A percentile compares a stretch with the other conserved stretches of the same genome.
These are phyloP conservation scores for Papilio demoleus DNA, from an alignment of 2,888 invertebrate genomes.

Conservation along the genomic window DNA sequence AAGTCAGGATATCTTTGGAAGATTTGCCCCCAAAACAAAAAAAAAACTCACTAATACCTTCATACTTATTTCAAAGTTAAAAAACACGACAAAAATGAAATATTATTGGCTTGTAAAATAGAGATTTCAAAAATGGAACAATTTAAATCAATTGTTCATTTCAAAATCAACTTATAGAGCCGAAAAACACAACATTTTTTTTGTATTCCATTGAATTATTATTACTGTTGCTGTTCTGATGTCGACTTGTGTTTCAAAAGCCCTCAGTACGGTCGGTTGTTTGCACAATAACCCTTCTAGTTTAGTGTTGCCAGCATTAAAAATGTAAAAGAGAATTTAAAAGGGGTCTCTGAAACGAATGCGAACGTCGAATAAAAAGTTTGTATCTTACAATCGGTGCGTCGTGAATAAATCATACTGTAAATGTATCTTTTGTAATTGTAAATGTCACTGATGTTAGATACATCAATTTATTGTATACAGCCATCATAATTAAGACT, in stretches of 20 bases:
- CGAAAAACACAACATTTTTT: constrained; percentile 2
- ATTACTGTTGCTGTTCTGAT: constrained; percentile 50
- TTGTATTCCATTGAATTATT: constrained; percentile 49
- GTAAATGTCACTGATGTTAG: too few species aligned
- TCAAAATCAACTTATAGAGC: background rate
- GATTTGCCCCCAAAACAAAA: too few species aligned
- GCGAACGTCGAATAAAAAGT: constrained; percentile 33
- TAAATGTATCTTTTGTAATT: too few species aligned
- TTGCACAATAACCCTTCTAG: constrained; percentile 49
- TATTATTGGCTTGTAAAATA: background rate
- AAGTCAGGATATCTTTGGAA: too few species aligned
- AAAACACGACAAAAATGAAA: too few species aligned
- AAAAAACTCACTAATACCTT: too few species aligned
- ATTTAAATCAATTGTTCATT: background rate
- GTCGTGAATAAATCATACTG: background rate
- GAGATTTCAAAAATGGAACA: background rate
- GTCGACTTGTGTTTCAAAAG: constrained; percentile 49
- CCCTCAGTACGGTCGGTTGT: constrained; percentile 51
- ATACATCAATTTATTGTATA: too few species aligned
- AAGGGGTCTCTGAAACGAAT: constrained; percentile 41
- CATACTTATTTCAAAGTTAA: too few species aligned
- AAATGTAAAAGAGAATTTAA: constrained; percentile 42
- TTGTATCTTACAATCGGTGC: too few species aligned
- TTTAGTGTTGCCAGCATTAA: constrained; percentile 45
- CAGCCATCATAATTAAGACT: too few species aligned